These are phyloP conservation scores for Agrotis clavis DNA, from an alignment of 2,888 invertebrate genomes.

Conservation along the genomic window DNA sequence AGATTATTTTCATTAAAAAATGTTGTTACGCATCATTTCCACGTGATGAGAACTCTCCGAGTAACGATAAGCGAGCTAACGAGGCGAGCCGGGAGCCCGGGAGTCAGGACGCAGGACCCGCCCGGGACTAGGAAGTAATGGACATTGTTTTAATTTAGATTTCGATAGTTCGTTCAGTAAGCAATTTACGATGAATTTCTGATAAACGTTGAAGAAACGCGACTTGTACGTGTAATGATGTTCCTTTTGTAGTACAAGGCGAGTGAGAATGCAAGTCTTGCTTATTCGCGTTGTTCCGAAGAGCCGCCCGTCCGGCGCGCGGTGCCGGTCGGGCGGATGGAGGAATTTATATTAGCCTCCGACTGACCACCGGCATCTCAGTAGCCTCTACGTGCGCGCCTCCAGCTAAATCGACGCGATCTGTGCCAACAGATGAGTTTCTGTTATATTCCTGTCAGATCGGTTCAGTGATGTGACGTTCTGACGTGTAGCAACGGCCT, in stretches of 20 bases:
- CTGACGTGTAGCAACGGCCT: neutral
- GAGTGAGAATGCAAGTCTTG: constrained; percentile 20
- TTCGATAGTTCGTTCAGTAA: constrained; percentile 5
- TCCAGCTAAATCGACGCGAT: constrained; percentile 2
- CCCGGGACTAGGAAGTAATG: neutral
- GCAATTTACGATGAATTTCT: neutral
- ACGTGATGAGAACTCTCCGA: neutral
- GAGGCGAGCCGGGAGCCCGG: neutral
- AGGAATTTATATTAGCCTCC: constrained; percentile 47
- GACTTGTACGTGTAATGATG: constrained; percentile 11
- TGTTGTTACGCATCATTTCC: neutral
- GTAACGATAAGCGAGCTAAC: neutral
- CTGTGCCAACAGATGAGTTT: neutral
- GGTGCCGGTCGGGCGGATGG: neutral
- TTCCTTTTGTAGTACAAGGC: constrained; percentile 1
- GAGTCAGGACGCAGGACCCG: neutral
- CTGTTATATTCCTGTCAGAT: neutral
- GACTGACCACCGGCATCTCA: constrained; percentile 37
- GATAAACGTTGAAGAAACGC: constrained; percentile 16
- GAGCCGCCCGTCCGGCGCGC: neutral
- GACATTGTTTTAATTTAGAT: neutral
- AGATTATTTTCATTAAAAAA: neutral
- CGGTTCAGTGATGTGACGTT: neutral
- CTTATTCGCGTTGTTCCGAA: constrained; percentile 27
- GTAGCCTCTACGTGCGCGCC: constrained; percentile 6